Conservation (phyloP, 2,113 vertebrate species). For the Leptocoma aspasia region DNA sequence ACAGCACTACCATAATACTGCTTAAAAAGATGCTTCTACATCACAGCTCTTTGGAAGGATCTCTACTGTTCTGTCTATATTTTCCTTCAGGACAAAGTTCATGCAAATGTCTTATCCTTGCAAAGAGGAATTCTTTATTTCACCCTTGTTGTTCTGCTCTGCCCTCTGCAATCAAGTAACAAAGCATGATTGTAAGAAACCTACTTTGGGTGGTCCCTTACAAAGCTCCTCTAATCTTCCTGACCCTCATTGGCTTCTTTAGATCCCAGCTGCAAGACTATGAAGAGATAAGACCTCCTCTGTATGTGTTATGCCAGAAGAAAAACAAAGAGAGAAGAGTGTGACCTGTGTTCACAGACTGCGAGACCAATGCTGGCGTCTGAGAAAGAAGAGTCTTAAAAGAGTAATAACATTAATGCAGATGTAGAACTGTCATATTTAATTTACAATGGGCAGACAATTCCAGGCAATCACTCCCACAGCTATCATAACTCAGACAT, state of each 20-base stretch:
- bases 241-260: background rate
- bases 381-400: slow-evolving; percentile 20
- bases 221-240: background rate
- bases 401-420: slow-evolving; percentile 53
- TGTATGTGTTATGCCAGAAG: background rate
- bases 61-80: background rate
- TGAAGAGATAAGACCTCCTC: background rate
- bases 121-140: background rate
- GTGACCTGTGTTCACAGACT: background rate
- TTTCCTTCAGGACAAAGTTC: background rate
- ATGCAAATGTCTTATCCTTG: background rate
- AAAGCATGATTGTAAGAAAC: background rate
- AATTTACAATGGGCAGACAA: slow-evolving; percentile 48
- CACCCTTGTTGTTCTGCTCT: background rate
- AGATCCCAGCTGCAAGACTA: background rate
- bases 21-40: background rate
- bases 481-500: slow-evolving; percentile 43
- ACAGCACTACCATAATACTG: background rate
- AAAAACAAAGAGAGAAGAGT: background rate
- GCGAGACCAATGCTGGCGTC: background rate
- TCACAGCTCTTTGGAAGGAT: background rate
- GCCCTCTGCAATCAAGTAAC: background rate
- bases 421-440: slow-evolving; percentile 56
- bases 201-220: background rate
- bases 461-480: slow-evolving; percentile 58